These are phyloP conservation scores for Muntiacus reevesi DNA, from an alignment of 2,113 vertebrate genomes.

Conservation along the genomic window DNA sequence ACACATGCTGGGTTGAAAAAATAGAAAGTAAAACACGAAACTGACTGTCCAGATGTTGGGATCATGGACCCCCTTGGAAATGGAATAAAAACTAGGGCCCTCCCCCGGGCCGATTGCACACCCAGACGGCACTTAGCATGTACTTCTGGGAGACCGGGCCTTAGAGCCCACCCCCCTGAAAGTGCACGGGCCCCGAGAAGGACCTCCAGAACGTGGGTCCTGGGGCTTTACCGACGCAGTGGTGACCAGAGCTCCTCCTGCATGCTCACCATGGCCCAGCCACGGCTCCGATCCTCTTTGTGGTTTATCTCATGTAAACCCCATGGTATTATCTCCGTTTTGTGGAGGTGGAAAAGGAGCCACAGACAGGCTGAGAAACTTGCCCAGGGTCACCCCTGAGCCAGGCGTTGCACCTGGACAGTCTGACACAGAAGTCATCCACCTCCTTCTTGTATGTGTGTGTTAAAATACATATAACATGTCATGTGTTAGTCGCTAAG, in stretches of 20 bases:
- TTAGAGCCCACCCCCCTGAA: not conserved
- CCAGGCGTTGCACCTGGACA: not conserved
- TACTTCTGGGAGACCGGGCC: not conserved
- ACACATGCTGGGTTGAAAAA: not conserved
- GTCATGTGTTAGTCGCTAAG: not conserved
- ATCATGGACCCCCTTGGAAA: not conserved
- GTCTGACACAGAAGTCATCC: not conserved
- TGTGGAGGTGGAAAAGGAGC: not conserved
- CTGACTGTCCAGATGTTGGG: not conserved
- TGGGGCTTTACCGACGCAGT: rapidly evolving
- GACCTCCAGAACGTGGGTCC: rapidly evolving
- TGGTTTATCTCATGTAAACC: not conserved
- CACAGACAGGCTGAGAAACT: not conserved
- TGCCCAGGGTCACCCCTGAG: not conserved
- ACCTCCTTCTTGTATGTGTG: not conserved
- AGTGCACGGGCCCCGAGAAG: rapidly evolving
- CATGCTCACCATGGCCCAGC: rapidly evolving
- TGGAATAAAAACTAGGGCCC: not conserved
- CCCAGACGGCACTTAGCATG: too few species aligned
- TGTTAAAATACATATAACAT: not conserved
- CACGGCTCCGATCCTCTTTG: rapidly evolving
- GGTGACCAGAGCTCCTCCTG: rapidly evolving
- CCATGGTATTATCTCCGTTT: not conserved
- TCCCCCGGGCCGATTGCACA: rapidly evolving
- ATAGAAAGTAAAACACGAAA: not conserved